Base-by-base conservation (phyloP, 2,888 invertebrate species). In the Caenorhabditis plicata region DNA sequence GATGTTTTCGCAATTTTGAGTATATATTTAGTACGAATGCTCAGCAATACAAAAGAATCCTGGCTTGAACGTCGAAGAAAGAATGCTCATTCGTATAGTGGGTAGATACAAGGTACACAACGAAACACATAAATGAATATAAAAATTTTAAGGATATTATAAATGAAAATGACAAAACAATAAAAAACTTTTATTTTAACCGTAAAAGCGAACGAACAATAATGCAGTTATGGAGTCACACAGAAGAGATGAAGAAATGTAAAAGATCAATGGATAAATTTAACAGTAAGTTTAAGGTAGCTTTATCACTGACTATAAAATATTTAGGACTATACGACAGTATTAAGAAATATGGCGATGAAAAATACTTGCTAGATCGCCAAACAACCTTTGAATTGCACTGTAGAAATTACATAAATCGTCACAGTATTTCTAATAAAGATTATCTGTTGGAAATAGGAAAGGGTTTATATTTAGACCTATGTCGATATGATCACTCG, bases 401-500 rank as follows among this genome's bases (percentile, higher is more conserved):
- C 56, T 80, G 77, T 42, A 64, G 71, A 50, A 73, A 78, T 42
- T 80, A 73, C 52, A 80, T 81, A 49, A 81, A 81, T 46, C 71
- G 81, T 11, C 81, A 81, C 47, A 79, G 78, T 17, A 80, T 81
- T 55, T 75, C 74, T 35, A 78, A 81, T 46, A 46, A 48, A 11
- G 66, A 58, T 40, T 80, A 81, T 40, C 47, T 69, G 40, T 65
- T 71, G 60, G 79, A 80, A 55, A 80, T 81, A 50, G 81, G 78
- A 29, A 80, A 80, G 45, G 80, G 80, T 3, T 67, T 80, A 7
- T 80, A 80, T 43, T 51, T 80, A 39, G 80, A 81, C 58, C 65
- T 81, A 13, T 81, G 80, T 44, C 70, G 73, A 2, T 81, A 81
- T 45, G 77, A 81, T 60, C 81, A 81, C 51, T 77, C 76, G 19